phyloP scores from a whole-genome alignment of 2,797 vertebrate genomes.

The Apodemus agrarius region DNA sequence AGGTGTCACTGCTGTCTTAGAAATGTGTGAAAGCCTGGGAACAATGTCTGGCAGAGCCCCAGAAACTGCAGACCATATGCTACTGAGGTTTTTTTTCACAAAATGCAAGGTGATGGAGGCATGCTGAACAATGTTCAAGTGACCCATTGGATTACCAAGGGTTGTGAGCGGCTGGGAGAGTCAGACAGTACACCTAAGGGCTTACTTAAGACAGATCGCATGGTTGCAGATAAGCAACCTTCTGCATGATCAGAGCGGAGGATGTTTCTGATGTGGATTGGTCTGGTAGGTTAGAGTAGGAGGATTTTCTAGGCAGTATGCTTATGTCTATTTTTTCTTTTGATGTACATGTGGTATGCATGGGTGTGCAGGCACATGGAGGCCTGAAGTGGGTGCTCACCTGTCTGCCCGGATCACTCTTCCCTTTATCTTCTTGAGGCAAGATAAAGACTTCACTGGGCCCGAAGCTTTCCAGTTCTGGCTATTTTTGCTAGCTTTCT shows the following conservation, averaged over 20 bases:
- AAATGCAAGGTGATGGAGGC: not conserved
- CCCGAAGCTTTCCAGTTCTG: not conserved
- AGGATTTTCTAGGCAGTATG: not conserved
- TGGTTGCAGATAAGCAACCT: not conserved
- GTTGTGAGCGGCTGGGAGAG: not conserved
- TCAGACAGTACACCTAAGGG: not conserved
- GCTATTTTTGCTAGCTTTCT: not conserved
- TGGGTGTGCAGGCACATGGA: not conserved
- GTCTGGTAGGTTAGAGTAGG: not conserved
- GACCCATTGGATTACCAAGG: slow-evolving; percentile 38
- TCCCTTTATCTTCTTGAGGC: not conserved
- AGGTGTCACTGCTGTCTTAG: slow-evolving; percentile 61
- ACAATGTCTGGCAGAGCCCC: slow-evolving; percentile 51
- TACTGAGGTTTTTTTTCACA: not conserved
- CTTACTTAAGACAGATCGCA: not conserved
- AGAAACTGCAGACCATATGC: not conserved
- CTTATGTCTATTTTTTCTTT: not conserved
- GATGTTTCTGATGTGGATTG: not conserved
- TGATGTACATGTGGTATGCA: not conserved
- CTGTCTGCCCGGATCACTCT: not conserved
- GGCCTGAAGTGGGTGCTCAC: not conserved
- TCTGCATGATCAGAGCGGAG: not conserved
- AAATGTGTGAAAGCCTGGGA: slow-evolving; percentile 64
- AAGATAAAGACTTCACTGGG: too few species aligned
- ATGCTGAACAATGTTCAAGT: slow-evolving; percentile 37